phyloP scores from a whole-genome alignment of 2,888 invertebrate genomes.

The Xanthia togata region DNA sequence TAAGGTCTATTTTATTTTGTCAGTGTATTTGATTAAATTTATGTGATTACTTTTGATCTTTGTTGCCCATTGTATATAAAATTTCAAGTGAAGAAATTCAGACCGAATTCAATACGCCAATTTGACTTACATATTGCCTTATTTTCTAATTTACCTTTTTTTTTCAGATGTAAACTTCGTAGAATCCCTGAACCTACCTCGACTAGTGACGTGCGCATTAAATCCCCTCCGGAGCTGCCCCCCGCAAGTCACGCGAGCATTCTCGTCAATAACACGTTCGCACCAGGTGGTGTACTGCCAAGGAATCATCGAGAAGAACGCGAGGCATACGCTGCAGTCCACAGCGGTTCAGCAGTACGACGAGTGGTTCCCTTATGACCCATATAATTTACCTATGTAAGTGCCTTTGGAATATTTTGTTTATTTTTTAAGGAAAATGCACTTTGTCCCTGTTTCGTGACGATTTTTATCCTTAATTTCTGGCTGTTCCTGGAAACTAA shows the following conservation, averaged over 20 bases:
- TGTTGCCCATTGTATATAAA: too few relatives aligned
- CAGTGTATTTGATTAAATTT: background rate
- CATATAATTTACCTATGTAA: constrained; percentile 94
- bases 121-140: background rate
- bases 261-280: constrained; percentile 94
- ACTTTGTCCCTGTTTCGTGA: background rate
- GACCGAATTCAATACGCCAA: background rate
- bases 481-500: too few relatives aligned
- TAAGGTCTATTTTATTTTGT: background rate
- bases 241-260: constrained; percentile 94
- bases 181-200: constrained; percentile 95
- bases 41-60: too few relatives aligned
- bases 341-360: constrained; percentile 87
- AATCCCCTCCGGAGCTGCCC: constrained; percentile 97
- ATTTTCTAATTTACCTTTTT: background rate
- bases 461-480: background rate
- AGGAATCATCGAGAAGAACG: constrained; percentile 96
- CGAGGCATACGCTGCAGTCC: constrained; percentile 88
- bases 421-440: background rate
- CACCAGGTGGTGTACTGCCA: constrained; percentile 98
- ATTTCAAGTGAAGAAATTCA: background rate
- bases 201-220: constrained; percentile 95
- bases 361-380: constrained; percentile 97
- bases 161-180: constrained; percentile 94
- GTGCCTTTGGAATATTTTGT: constrained; percentile 24